A percentile compares a stretch with the other conserved stretches of the same genome.
Conservation (phyloP, 2,113 vertebrate genomes). For the Pithys albifrons region DNA sequence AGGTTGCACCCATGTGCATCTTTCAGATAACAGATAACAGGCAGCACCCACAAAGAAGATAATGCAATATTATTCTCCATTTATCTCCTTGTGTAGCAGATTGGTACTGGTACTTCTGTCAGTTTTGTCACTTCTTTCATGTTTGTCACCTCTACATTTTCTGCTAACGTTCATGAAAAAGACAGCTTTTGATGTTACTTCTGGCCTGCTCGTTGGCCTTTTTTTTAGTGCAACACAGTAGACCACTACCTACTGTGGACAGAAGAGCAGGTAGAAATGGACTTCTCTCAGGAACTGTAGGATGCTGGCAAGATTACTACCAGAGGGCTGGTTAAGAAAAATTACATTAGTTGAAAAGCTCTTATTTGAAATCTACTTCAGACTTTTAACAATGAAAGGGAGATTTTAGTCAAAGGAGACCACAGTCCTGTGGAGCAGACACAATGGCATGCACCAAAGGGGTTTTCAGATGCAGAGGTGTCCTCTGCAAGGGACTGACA, state of each 20-base stretch:
- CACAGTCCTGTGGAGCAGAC: background rate
- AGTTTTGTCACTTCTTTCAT: background rate
- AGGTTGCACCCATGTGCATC: background rate
- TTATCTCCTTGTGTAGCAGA: background rate
- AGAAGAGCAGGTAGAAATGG: background rate
- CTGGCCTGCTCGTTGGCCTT: background rate
- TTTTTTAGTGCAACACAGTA: background rate
- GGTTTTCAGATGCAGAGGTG: background rate
- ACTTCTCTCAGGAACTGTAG: background rate
- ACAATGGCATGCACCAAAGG: background rate
- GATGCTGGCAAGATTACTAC: background rate
- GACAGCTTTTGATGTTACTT: background rate
- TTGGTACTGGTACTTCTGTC: background rate
- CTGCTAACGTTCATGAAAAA: background rate
- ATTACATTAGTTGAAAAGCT: background rate
- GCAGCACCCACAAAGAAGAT: background rate
- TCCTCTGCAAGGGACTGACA: background rate
- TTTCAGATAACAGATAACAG: accelerated
- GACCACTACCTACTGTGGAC: background rate
- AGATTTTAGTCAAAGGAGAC: background rate
- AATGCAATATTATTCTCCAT: background rate
- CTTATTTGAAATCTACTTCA: background rate
- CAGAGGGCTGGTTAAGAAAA: background rate
- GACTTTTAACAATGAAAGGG: background rate
- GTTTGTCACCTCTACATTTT: background rate